These are phyloP conservation scores for Sus scrofa DNA, from an alignment of 2,113 vertebrate species.

Conservation along the genomic window T2T-Sscrofa CM000830.6:3640501-3641000, in stretches of 20 bases:
- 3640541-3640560: too few species aligned
- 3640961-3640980: too few species aligned
- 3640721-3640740: fast-evolving
- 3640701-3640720: fast-evolving
- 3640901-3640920: too few species aligned
- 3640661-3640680: too few species aligned
- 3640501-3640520: fast-evolving
- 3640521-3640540: neutral
- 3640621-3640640: fast-evolving
- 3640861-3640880: too few species aligned
- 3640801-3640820: too few species aligned
- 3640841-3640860: neutral
- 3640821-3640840: neutral
- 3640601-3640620: fast-evolving
- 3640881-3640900: too few species aligned
- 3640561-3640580: neutral
- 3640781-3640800: neutral
- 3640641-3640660: neutral
- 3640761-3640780: neutral
- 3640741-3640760: neutral
- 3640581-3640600: too few species aligned
- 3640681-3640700: too few species aligned
- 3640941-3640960: too few species aligned
- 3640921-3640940: too few species aligned
- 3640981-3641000: too few species aligned